Evolutionary conservation across 2,797 vertebrate species (phyloP), one percentile per base, ranked within the genome.

Genomic region (Hyperoplus immaculatus): DNA sequence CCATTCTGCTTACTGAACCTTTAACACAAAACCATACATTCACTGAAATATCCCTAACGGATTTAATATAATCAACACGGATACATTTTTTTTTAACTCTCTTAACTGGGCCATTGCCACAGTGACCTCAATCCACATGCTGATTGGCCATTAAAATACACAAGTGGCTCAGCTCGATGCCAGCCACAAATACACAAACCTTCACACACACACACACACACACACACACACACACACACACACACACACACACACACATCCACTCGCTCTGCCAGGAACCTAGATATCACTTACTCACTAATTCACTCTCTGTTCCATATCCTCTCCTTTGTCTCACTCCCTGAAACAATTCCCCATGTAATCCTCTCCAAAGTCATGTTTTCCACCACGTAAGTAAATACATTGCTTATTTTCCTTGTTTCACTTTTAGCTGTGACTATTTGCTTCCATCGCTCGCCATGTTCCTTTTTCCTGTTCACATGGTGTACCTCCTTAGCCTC

Each of bases 71-170:
- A 29, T 29, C 29, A 29, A 29, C 29, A 29, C 29, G 29, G 29
- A 29, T 38, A 47, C 41, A 4, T 45, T 14, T 66, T 60, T 78
- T 39, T 80, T 1, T 64, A 5, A 56, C 62, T 79, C 56, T 66
- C 42, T 46, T 77, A 87, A 81, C 76, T 88, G 79, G 78, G 72
- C 75, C 81, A 75, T 84, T 84, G 80, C 87, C 78, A 88, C 51
- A 10, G 78, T 92, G 87, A 90, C 92, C 88, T 92, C 84, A 88
- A 76, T 89, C 78, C 83, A 86, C 81, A 75, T 84, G 84, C 87
- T 87, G 88, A 92, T 92, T 90, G 86, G 88, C 78, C 75, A 85
- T 88, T 86, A 85, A 66, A 51, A 82, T 78, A 89, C 84, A 88
- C 78, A 86, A 90, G 78, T 74, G 80, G 79, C 80, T 82, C 75